Percentiles rank a stretch among this genome's conserved stretches.
Evolutionary conservation across 2,888 invertebrate genomes (phyloP).

Genomic region (Idaea aversata): DNA sequence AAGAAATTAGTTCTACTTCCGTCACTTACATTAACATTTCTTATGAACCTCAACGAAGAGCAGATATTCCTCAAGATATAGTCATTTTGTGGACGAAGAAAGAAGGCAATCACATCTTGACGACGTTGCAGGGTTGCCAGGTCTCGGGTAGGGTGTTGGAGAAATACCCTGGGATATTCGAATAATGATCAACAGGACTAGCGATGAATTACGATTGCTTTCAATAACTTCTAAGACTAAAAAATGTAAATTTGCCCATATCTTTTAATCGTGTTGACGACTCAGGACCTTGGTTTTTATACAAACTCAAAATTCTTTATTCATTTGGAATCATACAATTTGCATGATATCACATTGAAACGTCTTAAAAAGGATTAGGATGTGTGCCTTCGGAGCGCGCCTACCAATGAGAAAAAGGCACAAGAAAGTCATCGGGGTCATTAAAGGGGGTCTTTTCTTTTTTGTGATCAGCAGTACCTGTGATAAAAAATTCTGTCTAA

Average conservation of each 20-base stretch:
- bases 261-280: too few relatives aligned
- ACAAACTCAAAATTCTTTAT: too few relatives aligned
- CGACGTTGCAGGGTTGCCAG: conserved; percentile 80
- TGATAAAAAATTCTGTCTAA: neutral
- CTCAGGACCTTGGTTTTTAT: too few relatives aligned
- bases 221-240: neutral
- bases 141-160: conserved; percentile 86
- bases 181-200: neutral
- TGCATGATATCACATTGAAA: too few relatives aligned
- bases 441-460: too few relatives aligned
- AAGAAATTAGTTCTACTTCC: too few relatives aligned
- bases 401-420: too few relatives aligned
- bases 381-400: too few relatives aligned
- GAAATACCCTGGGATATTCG: conserved; percentile 76
- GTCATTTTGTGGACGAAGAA: conserved; percentile 81
- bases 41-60: conserved; percentile 81
- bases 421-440: too few relatives aligned
- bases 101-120: conserved; percentile 85
- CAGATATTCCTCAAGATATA: conserved; percentile 82
- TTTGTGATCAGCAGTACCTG: neutral
- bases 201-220: neutral
- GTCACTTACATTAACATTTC: conserved; percentile 83
- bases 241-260: too few relatives aligned
- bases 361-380: too few relatives aligned
- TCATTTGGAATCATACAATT: too few relatives aligned